Percentiles rank a stretch among this genome's conserved stretches.
Conservation (phyloP, 2,888 invertebrate genomes). For the Augiades crinisus region DNA sequence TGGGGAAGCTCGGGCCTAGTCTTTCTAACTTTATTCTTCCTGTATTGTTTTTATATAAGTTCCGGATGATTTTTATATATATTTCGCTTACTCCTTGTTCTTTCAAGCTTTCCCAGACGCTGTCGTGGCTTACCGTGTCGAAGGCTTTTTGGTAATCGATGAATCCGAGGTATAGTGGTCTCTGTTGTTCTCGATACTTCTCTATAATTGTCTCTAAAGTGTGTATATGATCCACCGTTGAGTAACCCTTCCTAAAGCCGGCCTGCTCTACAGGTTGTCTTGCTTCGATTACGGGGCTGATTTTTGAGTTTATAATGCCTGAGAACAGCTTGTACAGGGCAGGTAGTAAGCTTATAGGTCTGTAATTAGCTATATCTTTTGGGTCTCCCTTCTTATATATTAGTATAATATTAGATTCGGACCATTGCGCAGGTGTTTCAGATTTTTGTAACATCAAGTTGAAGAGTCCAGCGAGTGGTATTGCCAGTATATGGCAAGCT, state of each 20-base stretch:
- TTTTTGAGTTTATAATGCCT: slow-evolving; percentile 25
- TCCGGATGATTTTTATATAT: slow-evolving; percentile 26
- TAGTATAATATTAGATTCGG: slow-evolving; percentile 28
- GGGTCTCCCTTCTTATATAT: slow-evolving; percentile 28
- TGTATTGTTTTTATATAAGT: slow-evolving; percentile 26
- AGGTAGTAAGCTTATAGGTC: slow-evolving; percentile 30
- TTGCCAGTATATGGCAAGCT: too few relatives aligned
- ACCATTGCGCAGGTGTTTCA: slow-evolving; percentile 28
- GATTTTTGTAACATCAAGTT: slow-evolving; percentile 3
- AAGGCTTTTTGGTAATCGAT: slow-evolving; percentile 28
- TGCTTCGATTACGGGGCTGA: slow-evolving; percentile 16
- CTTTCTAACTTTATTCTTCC: slow-evolving; percentile 28
- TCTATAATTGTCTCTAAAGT: slow-evolving; percentile 27
- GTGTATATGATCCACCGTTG: slow-evolving; percentile 30
- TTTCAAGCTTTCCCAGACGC: slow-evolving; percentile 27
- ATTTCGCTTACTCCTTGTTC: slow-evolving; percentile 15
- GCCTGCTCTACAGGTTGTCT: slow-evolving; percentile 32
- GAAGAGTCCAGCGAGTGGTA: too few relatives aligned
- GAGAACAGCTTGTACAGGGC: slow-evolving; percentile 30
- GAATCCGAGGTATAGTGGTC: slow-evolving; percentile 21
- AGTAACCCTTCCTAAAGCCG: slow-evolving; percentile 29
- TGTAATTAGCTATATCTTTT: slow-evolving; percentile 28
- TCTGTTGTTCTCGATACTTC: slow-evolving; percentile 13
- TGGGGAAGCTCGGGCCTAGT: neutral
- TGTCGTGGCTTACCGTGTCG: slow-evolving; percentile 22